Evolutionary conservation across 1,140 invertebrate genomes (phyloP).

Genomic region (Pomacea maculata): DNA sequence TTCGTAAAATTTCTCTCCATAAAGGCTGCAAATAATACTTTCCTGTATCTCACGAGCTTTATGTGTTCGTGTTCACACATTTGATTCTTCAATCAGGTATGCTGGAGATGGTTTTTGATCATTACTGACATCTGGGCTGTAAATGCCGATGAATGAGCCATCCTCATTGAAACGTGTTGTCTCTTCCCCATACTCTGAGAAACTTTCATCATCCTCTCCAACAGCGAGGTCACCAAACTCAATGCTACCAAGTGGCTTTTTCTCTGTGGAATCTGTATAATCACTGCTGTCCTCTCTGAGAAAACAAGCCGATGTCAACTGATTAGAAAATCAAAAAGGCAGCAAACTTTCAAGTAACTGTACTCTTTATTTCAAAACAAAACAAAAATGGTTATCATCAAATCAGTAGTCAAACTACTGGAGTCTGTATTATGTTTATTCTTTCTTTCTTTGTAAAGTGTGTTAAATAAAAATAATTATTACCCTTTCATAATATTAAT

Average conservation of each 20-base stretch:
- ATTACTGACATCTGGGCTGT: conserved; percentile 39
- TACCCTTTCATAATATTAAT: too few relatives aligned
- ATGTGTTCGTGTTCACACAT: too few relatives aligned
- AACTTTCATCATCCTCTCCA: conserved; percentile 44
- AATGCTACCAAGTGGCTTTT: conserved; percentile 1
- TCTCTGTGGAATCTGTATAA: conserved; percentile 10
- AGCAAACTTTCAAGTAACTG: too few relatives aligned
- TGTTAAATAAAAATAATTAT: neutral
- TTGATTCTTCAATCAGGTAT: too few relatives aligned
- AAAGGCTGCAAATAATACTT: too few relatives aligned
- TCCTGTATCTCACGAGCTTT: too few relatives aligned
- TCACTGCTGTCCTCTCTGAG: conserved; percentile 17
- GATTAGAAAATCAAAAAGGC: too few relatives aligned
- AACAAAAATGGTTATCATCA: too few relatives aligned
- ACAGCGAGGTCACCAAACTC: conserved; percentile 25
- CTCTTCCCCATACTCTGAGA: conserved; percentile 45
- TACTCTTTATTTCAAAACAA: too few relatives aligned
- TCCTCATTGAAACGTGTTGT: conserved; percentile 57
- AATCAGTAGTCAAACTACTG: neutral
- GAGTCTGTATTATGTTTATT: neutral
- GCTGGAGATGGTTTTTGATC: too few relatives aligned
- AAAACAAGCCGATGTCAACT: too few relatives aligned
- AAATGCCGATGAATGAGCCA: conserved; percentile 57
- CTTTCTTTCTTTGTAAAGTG: neutral
- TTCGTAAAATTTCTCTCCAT: too few relatives aligned